Evolutionary conservation across 2,113 vertebrate genomes (phyloP), one percentile per base, ranked within the genome.

Genomic region (Mesitornis unicolor): DNA sequence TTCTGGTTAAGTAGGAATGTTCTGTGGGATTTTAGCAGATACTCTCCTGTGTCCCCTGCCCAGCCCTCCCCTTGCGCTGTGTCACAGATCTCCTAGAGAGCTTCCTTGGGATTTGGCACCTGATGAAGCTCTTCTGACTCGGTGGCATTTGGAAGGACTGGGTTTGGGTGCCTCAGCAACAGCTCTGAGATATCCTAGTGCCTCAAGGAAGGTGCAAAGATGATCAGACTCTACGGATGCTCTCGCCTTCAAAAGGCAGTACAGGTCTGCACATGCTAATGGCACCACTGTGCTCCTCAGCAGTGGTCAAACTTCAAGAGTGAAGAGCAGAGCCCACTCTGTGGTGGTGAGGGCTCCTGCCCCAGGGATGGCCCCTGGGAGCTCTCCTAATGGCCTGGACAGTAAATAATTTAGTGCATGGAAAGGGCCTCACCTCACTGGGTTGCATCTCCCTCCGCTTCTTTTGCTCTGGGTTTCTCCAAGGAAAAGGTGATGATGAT

Each of bases 1-100:
- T 85, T 92, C 94, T 85, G 73, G 87, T 83, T 95, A 92, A 75
- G 90, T 75, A 97, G 98, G 98, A 98, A 98, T 97, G 97, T 97
- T 90, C 84, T 10, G 63, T 93, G 87, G 90, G 63, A 65, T 43
- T 91, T 93, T 65, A 92, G 76, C 33, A 74, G 88, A 80, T 86
- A 26, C 19, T 67, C 25, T 93, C 75, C 40, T 29, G 36, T 68
- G 47, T 33, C 70, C n/a, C 63, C 50, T 47, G 75, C 90, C 90
- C 60, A 57, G 93, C 42, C 90, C 91, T 83, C 71, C 82, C 82
- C 67, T 57, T 80, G 81, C 43, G 33, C 31, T 1, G 4, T 84
- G 73, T 59, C 90, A 79, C 1, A 43, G 64, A 43, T 19, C 64
- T 7, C 43, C 83, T 25, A 60, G 60, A 50, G 56, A 35, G 69